A percentile compares a stretch with the other conserved stretches of the same genome.
Evolutionary conservation across 2,888 invertebrate species (phyloP).

Genomic region (Perithous albicinctus): DNA sequence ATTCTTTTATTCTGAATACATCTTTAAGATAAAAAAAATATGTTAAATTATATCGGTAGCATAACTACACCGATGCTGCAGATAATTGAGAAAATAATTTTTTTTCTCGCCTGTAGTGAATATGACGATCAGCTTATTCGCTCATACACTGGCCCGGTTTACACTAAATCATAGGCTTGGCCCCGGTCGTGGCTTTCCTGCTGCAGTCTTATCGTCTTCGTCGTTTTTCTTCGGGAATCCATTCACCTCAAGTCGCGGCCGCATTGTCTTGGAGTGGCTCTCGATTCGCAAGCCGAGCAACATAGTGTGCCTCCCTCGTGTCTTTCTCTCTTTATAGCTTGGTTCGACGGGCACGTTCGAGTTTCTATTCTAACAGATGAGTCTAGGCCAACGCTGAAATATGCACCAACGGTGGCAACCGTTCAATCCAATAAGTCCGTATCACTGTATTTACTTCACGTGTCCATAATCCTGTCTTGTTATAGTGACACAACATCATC

Average conservation of each 20-base stretch:
- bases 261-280: slow-evolving; percentile 59
- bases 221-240: slow-evolving; percentile 51
- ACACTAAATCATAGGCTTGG: slow-evolving; percentile 46
- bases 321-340: slow-evolving; percentile 26
- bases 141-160: too few species aligned
- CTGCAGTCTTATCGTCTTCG: slow-evolving; percentile 51
- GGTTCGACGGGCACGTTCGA: slow-evolving; percentile 58
- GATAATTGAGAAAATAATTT: too few species aligned
- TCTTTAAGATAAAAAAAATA: too few species aligned
- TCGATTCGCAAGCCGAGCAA: slow-evolving; percentile 39
- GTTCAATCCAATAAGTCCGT: slow-evolving; percentile 51
- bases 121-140: too few species aligned
- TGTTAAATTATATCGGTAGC: too few species aligned
- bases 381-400: slow-evolving; percentile 45
- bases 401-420: slow-evolving; percentile 33
- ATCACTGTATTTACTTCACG: slow-evolving; percentile 27
- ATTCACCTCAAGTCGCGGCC: slow-evolving; percentile 58
- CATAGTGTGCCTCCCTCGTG: neutral
- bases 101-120: too few species aligned
- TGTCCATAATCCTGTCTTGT: slow-evolving; percentile 23
- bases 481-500: slow-evolving; percentile 12
- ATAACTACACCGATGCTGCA: too few species aligned
- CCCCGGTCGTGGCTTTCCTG: slow-evolving; percentile 42
- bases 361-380: slow-evolving; percentile 49
- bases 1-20: too few species aligned